Percentiles rank a stretch among this genome's conserved stretches.
These are phyloP conservation scores for Oscheius onirici DNA, from an alignment of 2,888 invertebrate species.

Conservation along the genomic window DNA sequence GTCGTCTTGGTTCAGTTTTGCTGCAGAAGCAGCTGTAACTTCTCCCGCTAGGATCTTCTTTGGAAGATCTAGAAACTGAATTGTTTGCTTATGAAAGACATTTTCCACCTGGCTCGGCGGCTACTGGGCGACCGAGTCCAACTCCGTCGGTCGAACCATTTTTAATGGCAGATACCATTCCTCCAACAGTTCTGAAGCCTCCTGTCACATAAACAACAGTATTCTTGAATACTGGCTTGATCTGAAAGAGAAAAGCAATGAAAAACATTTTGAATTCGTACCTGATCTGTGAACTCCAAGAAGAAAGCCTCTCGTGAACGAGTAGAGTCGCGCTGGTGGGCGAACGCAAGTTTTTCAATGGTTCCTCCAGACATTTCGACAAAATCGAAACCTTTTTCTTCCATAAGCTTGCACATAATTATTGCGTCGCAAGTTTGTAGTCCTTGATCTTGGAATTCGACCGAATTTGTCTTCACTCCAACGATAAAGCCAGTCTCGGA, in stretches of 20 bases:
- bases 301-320: slow-evolving; percentile 58
- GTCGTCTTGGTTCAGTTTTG: slow-evolving; percentile 55
- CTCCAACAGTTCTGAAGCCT: slow-evolving; percentile 56
- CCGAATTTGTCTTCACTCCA: slow-evolving; percentile 62
- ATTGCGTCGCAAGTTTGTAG: slow-evolving; percentile 50
- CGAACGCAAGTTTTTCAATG: slow-evolving; percentile 53
- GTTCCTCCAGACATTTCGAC: slow-evolving; percentile 65
- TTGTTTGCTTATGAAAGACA: neutral
- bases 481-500: slow-evolving; percentile 51
- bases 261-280: neutral
- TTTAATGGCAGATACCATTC: slow-evolving; percentile 53
- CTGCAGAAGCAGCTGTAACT: slow-evolving; percentile 37
- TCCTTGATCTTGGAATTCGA: slow-evolving; percentile 61
- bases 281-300: slow-evolving; percentile 55
- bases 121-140: slow-evolving; percentile 51
- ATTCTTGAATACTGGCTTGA: slow-evolving; percentile 25
- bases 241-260: neutral
- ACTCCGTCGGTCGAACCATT: slow-evolving; percentile 53
- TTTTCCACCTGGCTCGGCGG: slow-evolving; percentile 54
- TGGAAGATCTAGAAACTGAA: neutral
- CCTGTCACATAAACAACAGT: slow-evolving; percentile 53
- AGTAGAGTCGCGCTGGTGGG: slow-evolving; percentile 55
- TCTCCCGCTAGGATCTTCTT: slow-evolving; percentile 5
- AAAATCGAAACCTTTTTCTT: slow-evolving; percentile 55
- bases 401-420: slow-evolving; percentile 42